Conservation (phyloP, 2,888 invertebrate genomes). For the Nephrotoma flavescens region DNA sequence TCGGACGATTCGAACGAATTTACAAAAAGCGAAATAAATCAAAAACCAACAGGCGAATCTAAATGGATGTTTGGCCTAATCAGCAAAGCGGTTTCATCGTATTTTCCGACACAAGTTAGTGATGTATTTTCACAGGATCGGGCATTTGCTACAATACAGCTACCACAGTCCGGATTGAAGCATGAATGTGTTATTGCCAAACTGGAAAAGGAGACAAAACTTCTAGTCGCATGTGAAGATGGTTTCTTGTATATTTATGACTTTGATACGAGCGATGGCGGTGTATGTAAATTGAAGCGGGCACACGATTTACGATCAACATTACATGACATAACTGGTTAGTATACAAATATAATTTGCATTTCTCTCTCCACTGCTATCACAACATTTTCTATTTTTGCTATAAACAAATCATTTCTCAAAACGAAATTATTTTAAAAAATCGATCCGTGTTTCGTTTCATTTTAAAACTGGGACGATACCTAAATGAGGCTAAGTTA, state of each 20-base stretch:
- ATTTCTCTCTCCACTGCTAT: neutral
- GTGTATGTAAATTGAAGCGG: conserved; percentile 25
- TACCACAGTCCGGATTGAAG: conserved; percentile 27
- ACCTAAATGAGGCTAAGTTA: too few species aligned
- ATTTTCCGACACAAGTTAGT: conserved; percentile 28
- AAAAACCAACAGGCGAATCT: conserved; percentile 4
- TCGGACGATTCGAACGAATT: conserved; percentile 1
- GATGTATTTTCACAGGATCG: conserved; percentile 31
- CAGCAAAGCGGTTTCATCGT: conserved; percentile 28
- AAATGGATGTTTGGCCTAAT: conserved; percentile 24
- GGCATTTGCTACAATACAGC: conserved; percentile 28
- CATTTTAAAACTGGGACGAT: too few species aligned
- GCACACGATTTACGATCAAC: conserved; percentile 29
- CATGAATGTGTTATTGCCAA: conserved; percentile 28
- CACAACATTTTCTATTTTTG: neutral
- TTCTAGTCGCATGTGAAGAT: conserved; percentile 30
- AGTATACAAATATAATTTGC: neutral
- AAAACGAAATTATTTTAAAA: too few species aligned
- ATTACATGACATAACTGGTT: conserved; percentile 25
- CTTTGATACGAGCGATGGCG: conserved; percentile 26
- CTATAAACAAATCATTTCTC: too few species aligned
- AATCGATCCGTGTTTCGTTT: too few species aligned
- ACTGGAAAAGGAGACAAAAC: conserved; percentile 25
- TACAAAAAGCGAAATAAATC: neutral
- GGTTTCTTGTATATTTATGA: conserved; percentile 31